A percentile compares a stretch with the other conserved stretches of the same genome.
These are phyloP conservation scores for Anoplopoma fimbria DNA, from an alignment of 2,113 vertebrate genomes.

Conservation along the genomic window DNA sequence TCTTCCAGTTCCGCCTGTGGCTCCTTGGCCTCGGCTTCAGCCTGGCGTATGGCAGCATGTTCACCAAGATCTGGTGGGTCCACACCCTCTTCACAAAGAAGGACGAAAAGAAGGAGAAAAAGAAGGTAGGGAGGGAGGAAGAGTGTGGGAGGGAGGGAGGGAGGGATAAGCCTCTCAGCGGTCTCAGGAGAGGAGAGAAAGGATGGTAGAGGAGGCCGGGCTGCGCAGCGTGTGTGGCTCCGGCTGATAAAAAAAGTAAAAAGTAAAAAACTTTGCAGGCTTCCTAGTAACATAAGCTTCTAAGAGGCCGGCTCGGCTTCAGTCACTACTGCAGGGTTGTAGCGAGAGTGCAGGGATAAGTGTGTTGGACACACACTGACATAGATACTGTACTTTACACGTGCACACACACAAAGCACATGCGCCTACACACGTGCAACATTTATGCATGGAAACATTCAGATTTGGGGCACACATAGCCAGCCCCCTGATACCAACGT, in stretches of 20 bases:
- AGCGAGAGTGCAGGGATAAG: conserved; percentile 27
- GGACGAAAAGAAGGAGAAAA: conserved; percentile 95
- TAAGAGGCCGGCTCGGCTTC: conserved; percentile 50
- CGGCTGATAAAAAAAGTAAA: conserved; percentile 65
- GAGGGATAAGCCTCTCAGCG: conserved; percentile 54
- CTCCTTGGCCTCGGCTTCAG: conserved; percentile 94
- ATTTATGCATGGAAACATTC: not conserved
- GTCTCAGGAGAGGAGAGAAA: conserved; percentile 27
- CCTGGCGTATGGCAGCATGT: conserved; percentile 96
- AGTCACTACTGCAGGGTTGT: not conserved
- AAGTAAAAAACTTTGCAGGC: conserved; percentile 23
- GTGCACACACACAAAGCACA: not conserved
- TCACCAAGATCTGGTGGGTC: conserved; percentile 99
- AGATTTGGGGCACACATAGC: not conserved
- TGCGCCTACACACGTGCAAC: conserved; percentile 7
- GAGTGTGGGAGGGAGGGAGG: conserved; percentile 30
- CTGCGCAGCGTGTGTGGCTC: conserved; percentile 52
- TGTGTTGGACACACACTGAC: conserved; percentile 25
- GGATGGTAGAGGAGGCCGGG: conserved; percentile 19
- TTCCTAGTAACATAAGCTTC: conserved; percentile 52
- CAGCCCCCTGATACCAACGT: not conserved
- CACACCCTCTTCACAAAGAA: conserved; percentile 97
- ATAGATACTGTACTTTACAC: conserved; percentile 29
- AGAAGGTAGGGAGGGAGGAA: conserved; percentile 89
- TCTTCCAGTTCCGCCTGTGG: conserved; percentile 88